Conservation (phyloP, 2,888 invertebrate species). For the Acrobasis consociella region DNA sequence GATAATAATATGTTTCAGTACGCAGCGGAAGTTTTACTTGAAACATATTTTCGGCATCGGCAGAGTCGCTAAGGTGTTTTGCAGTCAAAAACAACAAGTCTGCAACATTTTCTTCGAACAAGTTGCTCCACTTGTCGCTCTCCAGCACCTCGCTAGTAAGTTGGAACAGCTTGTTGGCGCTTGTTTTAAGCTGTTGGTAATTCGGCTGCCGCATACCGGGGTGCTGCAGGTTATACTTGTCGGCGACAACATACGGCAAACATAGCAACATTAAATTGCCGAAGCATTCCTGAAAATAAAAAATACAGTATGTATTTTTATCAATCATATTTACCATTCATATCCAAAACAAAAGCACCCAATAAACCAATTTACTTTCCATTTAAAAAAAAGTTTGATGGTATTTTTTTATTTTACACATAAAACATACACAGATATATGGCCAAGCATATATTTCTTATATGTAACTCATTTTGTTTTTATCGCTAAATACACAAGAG, state of each 20-base stretch:
- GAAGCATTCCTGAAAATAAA: constrained; percentile 63
- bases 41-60: constrained; percentile 52
- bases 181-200: constrained; percentile 40
- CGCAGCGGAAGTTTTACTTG: constrained; percentile 50
- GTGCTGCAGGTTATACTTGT: constrained; percentile 56
- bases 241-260: constrained; percentile 64
- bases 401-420: too few species aligned
- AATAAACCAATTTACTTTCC: too few species aligned
- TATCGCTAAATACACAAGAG: too few species aligned
- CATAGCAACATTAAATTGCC: constrained; percentile 61
- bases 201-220: constrained; percentile 36
- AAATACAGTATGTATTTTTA: background rate
- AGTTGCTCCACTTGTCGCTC: constrained; percentile 60
- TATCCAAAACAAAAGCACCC: too few species aligned
- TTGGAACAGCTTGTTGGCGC: constrained; percentile 58
- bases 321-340: too few species aligned
- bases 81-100: constrained; percentile 58
- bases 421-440: too few species aligned
- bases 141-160: constrained; percentile 56
- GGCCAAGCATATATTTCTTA: too few species aligned
- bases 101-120: constrained; percentile 69
- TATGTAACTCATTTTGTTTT: too few species aligned
- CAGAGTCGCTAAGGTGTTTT: constrained; percentile 60
- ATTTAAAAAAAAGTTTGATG: too few species aligned
- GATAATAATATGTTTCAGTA: constrained; percentile 65